Base-by-base conservation (phyloP, 1,140 invertebrate species). In the Camponotus floridanus region DNA sequence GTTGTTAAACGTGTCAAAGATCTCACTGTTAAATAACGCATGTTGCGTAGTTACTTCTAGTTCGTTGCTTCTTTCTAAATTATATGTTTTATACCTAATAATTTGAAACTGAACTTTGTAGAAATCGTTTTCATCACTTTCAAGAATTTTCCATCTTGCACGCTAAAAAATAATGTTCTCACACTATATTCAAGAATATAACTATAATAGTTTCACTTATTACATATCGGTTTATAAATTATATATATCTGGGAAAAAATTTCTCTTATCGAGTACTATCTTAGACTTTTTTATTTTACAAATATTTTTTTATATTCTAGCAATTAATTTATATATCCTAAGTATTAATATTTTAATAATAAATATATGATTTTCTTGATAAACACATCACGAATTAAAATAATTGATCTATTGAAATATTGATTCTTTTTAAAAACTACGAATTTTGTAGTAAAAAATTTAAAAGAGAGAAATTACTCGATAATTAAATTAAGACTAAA, bases 41-140 rank as follows among this genome's bases (percentile, higher is more conserved):
- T 68, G 68, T 79, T 67, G 55, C 5, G n/a, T 33, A 55, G 62
- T 11, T 13, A 51, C 15, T 36, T 26, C 9, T 11, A 31, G n/a
- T 33, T 67, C 33, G n/a, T 39, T 79, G 48, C 33, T 48, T 78
- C 61, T 45, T 42, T 79, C 45, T 45, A 78, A 55, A 68, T 79
- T 68, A 79, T 13, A 68, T 13, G 55, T 7, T 68, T 8, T 21
- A 13, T 18, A 67, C 4, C n/a, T 13, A 55, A 8, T 68, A 65
- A 21, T 68, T 79, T 68, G 62, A 48, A 64, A 64, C 18, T 64
- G 26, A 39, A 15, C 7, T 26, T 45, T 45, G 42, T 68, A 21
- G 7, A 79, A 79, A 79, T 55, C 1, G 33, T 13, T 79, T 42
- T 51, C 48, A 39, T 68, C 33, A 26, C 33, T 68, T 57, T 79